These are phyloP conservation scores for Cheilosia scutellata DNA, from an alignment of 2,888 invertebrate species.

Conservation along the genomic window DNA sequence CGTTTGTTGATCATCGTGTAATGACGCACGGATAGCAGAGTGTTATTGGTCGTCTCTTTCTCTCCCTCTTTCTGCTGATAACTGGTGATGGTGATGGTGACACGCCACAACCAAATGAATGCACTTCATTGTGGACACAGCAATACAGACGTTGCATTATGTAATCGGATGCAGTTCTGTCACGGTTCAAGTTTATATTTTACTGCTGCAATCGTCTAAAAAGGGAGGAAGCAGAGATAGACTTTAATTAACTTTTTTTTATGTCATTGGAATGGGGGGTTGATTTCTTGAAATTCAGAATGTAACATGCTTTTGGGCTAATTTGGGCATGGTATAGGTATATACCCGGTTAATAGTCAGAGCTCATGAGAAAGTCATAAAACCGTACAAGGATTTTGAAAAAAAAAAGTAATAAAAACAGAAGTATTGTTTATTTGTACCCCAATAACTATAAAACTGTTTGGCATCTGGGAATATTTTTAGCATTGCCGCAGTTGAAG, in stretches of 20 bases:
- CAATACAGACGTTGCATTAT: slow-evolving; percentile 34
- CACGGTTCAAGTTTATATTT: slow-evolving; percentile 62
- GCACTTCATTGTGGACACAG: slow-evolving; percentile 44
- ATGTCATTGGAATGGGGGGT: slow-evolving; percentile 21
- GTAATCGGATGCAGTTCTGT: slow-evolving; percentile 71
- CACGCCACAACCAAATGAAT: slow-evolving; percentile 33
- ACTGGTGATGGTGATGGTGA: slow-evolving; percentile 62
- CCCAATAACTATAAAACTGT: too few relatives aligned
- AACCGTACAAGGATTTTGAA: neutral
- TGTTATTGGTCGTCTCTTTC: slow-evolving; percentile 38
- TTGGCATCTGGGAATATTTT: too few relatives aligned
- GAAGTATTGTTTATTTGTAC: neutral
- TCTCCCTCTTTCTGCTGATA: slow-evolving; percentile 42
- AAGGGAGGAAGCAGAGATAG: neutral
- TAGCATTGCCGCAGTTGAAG: too few relatives aligned
- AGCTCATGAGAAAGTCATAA: slow-evolving; percentile 1
- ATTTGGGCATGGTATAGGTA: slow-evolving; percentile 1
- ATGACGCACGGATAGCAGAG: slow-evolving; percentile 4
- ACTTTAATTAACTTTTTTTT: slow-evolving; percentile 11
- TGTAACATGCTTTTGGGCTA: neutral
- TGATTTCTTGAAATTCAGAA: neutral
- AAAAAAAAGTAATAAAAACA: neutral
- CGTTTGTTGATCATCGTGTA: slow-evolving; percentile 32
- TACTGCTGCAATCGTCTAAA: neutral
- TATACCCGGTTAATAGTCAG: neutral